A percentile compares a stretch with the other conserved stretches of the same genome.
Conservation (phyloP, 2,797 vertebrate species). For the Galaxias olidus region DNA sequence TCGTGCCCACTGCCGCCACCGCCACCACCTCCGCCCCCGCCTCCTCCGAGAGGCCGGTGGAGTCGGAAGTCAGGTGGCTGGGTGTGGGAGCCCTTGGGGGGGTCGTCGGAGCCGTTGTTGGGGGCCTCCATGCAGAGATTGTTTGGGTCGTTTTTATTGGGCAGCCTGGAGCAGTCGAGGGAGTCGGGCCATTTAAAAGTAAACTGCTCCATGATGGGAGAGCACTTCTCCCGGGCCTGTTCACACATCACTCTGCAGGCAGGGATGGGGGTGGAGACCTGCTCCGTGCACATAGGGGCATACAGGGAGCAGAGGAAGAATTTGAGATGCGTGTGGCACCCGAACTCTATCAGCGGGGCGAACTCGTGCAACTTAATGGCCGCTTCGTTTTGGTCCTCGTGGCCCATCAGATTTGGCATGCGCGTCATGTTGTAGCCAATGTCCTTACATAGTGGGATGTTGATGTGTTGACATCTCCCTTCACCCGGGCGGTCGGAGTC, state of each 20-base stretch:
- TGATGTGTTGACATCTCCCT: slow-evolving; percentile 91
- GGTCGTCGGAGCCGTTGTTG: slow-evolving; percentile 90
- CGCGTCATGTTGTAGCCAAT: slow-evolving; percentile 98
- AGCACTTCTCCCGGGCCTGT: slow-evolving; percentile 92
- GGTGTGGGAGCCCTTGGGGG: slow-evolving; percentile 84
- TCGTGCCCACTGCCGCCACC: slow-evolving; percentile 46
- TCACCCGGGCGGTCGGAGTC: slow-evolving; percentile 89
- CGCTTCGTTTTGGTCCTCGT: slow-evolving; percentile 92
- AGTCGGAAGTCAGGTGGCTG: slow-evolving; percentile 87
- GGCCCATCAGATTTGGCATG: slow-evolving; percentile 97
- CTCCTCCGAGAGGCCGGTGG: slow-evolving; percentile 74
- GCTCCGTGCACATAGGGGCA: slow-evolving; percentile 98
- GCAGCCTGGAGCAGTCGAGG: slow-evolving; percentile 90
- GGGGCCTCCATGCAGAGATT: slow-evolving; percentile 98
- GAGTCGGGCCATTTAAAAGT: slow-evolving; percentile 95
- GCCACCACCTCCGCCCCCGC: slow-evolving; percentile 42
- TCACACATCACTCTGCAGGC: slow-evolving; percentile 97
- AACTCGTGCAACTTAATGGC: slow-evolving; percentile 96
- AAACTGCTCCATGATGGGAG: slow-evolving; percentile 93
- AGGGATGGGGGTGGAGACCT: slow-evolving; percentile 95
- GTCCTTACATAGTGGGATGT: slow-evolving; percentile 94
- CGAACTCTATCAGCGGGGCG: slow-evolving; percentile 91
- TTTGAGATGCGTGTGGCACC: slow-evolving; percentile 93
- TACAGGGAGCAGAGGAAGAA: slow-evolving; percentile 98
- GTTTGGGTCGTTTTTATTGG: slow-evolving; percentile 96